Percentiles rank a stretch among this genome's conserved stretches.
These are phyloP conservation scores for Drosophila biarmipes DNA, from an alignment of 1,140 invertebrate species.

Conservation along the genomic window DNA sequence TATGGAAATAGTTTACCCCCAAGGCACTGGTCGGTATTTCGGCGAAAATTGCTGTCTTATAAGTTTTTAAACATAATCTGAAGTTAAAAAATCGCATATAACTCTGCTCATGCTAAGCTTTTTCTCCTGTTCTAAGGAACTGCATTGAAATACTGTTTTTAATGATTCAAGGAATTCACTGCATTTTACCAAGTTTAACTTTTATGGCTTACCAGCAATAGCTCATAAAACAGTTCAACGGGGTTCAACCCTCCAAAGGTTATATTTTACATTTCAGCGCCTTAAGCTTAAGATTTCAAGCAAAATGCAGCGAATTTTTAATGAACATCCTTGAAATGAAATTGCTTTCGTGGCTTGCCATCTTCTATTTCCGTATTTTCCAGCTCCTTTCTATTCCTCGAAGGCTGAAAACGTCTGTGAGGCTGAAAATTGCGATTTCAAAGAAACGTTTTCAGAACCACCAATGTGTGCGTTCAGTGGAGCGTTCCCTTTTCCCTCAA, in stretches of 20 bases:
- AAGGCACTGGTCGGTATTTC: constrained; percentile 4
- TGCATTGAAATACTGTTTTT: too few species aligned
- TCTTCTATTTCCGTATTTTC: not conserved
- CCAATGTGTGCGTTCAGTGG: not conserved
- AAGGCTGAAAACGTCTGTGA: constrained; percentile 4
- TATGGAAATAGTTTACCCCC: constrained; percentile 6
- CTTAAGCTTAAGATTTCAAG: not conserved
- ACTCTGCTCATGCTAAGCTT: too few species aligned
- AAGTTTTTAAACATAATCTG: too few species aligned
- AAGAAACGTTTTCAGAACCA: constrained; percentile 26
- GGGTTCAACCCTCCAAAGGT: not conserved
- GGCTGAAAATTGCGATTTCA: constrained; percentile 25
- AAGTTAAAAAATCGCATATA: too few species aligned
- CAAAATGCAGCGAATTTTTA: not conserved
- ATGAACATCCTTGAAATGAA: not conserved
- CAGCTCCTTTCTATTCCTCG: not conserved
- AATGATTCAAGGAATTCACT: not conserved
- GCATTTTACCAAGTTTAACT: not conserved
- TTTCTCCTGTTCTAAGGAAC: too few species aligned
- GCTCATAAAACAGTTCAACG: not conserved
- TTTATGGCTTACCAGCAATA: too few species aligned
- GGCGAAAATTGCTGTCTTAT: not conserved
- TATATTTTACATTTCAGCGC: not conserved
- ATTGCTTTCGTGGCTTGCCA: not conserved
- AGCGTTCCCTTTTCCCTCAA: not conserved